Evolutionary conservation across 30 jellyfish, hydroid and myxozoan genomes (phyloP).

Genomic region (Clytia hemisphaerica): DNA sequence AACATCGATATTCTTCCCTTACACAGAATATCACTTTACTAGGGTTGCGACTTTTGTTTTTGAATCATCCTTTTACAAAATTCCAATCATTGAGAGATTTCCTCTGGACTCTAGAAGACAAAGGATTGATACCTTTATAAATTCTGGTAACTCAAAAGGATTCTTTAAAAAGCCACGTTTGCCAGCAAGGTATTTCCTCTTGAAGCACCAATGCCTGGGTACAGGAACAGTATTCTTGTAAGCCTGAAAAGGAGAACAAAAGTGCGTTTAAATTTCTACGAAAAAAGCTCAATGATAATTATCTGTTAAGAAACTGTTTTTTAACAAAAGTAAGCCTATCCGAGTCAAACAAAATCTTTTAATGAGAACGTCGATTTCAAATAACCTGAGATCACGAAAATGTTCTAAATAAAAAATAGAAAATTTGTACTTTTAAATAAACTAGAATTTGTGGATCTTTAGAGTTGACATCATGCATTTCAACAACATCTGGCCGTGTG

Average conservation of each 20-base stretch:
- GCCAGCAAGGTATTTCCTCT: conserved; percentile 95
- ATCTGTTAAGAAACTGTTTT: neutral
- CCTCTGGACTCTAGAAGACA: no score
- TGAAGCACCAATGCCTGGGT: conserved; percentile 99
- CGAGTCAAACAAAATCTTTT: neutral
- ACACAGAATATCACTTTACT: neutral
- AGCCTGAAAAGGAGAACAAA: conserved; percentile 85
- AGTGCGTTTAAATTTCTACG: no score
- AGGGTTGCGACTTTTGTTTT: no score
- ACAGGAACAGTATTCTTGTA: conserved; percentile 99
- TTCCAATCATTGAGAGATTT: no score
- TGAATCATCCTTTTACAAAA: no score
- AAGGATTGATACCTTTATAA: conserved; percentile 62
- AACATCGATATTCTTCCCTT: no score
- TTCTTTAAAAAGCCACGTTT: conserved; percentile 99
- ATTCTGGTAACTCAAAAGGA: conserved; percentile 98
- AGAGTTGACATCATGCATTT: conserved; percentile 98
- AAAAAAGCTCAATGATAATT: no score
- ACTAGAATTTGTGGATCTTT: conserved; percentile 93
- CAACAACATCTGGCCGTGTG: conserved; percentile 99
- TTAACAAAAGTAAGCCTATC: neutral
- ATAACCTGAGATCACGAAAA: neutral
- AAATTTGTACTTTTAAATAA: conserved; percentile 62
- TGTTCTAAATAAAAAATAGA: neutral
- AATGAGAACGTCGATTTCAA: neutral